Evolutionary conservation across 1,140 invertebrate genomes (phyloP), one percentile per base, ranked within the genome.

Genomic region (Drosophila kikkawai): DNA sequence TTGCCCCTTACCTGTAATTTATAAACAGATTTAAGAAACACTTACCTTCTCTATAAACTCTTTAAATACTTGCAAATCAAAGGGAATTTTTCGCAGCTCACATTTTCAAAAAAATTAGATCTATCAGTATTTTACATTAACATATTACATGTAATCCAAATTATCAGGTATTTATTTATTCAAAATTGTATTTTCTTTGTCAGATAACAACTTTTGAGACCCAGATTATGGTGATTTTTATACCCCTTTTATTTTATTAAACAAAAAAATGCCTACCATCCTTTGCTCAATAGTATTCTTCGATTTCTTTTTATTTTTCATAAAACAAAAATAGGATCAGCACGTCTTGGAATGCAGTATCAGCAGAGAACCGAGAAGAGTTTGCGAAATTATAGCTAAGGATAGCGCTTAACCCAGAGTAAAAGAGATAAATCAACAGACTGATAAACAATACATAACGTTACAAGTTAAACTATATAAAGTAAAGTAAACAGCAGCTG

Each of bases 401-500:
- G 53, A 82, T 80, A 85, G 68, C 70, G 66, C 70, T 76, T 84
- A 91, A 80, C 57, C 57, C 84, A 75, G 58, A 76, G 42, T 75
- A 80, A 73, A 86, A 90, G 75, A 91, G 84, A 88, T 88, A 92
- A 92, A 83, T 92, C 91, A 92, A 92, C 91, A 92, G 91, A 92
- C 91, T 92, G 91, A 92, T 92, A 88, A 91, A 87, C 80, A 92
- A 84, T 90, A 91, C 77, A 91, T 90, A 90, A 88, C 71, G 84
- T 80, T 80, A 82, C 76, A 81, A 82, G 80, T 83, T 71, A 80
- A 91, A 82, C 68, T 91, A 90, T 56, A 84, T 84, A 70, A 87
- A 87, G 71, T 80, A 73, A 90, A 68, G 78, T 82, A 91, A 87
- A 77, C 55, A 84, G 50, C 81, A 91, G 65, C 56, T 85, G 91